These are phyloP conservation scores for Micromussa lordhowensis DNA, from an alignment of 92 coral and sea anemone genomes.

Conservation along the genomic window DNA sequence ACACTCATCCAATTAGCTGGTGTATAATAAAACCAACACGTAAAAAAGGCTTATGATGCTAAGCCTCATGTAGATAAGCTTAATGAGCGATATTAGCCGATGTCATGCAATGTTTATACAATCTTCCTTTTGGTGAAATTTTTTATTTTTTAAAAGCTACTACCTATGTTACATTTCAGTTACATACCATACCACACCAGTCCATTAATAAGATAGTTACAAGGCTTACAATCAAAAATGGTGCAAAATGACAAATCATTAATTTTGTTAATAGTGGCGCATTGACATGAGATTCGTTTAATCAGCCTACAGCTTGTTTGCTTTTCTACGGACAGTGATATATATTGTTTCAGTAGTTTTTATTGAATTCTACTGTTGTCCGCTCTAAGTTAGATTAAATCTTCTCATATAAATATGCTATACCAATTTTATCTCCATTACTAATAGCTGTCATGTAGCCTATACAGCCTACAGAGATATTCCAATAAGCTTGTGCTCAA, in stretches of 20 bases:
- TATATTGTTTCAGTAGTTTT: background rate
- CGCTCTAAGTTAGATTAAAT: background rate
- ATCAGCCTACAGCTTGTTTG: background rate
- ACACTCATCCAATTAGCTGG: no score
- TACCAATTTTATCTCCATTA: background rate
- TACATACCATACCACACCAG: no score
- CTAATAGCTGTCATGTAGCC: background rate
- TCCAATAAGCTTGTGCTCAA: background rate
- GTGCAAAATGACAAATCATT: background rate
- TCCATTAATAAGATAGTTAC: background rate
- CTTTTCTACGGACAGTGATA: background rate
- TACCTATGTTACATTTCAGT: no score
- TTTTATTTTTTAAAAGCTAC: no score
- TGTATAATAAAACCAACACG: no score
- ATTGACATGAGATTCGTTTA: background rate
- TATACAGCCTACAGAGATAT: background rate
- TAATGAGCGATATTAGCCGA: no score
- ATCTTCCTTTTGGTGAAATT: no score
- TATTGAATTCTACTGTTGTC: background rate
- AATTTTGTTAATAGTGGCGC: background rate
- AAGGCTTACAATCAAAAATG: no score
- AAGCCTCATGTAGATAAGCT: no score
- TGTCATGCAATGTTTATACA: no score
- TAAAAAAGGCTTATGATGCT: no score
- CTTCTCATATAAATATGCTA: background rate